Percentiles rank a stretch among this genome's conserved stretches.
Conservation (phyloP, 2,888 invertebrate genomes). For the Nematopogon swammerdamellus region DNA sequence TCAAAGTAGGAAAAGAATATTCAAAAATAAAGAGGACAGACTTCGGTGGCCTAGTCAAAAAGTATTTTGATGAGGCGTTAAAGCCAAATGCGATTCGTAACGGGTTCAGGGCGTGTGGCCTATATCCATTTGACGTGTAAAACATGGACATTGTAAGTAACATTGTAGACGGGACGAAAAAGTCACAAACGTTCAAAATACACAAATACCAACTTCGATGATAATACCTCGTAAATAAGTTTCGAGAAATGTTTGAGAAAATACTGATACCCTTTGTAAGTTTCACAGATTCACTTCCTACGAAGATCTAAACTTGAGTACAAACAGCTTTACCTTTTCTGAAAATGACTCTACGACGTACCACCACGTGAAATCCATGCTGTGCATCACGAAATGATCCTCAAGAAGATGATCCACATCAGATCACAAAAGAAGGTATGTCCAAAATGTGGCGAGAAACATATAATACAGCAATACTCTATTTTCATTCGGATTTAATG, state of each 20-base stretch:
- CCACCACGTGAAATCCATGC: background rate
- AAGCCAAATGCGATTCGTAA: background rate
- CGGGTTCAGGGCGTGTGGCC: background rate
- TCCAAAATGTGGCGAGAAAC: no score
- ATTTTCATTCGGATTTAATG: no score
- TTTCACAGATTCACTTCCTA: background rate
- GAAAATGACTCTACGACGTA: background rate
- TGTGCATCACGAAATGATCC: background rate
- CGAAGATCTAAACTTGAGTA: background rate
- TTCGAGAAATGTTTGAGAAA: background rate
- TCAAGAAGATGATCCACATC: no score
- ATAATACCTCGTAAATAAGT: background rate
- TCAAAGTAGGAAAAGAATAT: background rate
- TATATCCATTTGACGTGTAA: background rate
- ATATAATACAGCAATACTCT: no score
- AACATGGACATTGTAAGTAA: background rate
- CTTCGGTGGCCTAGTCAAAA: background rate
- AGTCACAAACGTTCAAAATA: background rate
- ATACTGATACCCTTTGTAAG: background rate
- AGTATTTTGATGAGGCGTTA: background rate
- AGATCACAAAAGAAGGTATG: no score
- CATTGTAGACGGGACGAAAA: background rate
- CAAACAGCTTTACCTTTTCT: background rate
- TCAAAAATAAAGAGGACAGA: slow-evolving; percentile 1
- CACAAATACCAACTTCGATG: background rate